Base-by-base conservation (phyloP, 2,888 invertebrate species). In the Nemapogon koenigi region DNA sequence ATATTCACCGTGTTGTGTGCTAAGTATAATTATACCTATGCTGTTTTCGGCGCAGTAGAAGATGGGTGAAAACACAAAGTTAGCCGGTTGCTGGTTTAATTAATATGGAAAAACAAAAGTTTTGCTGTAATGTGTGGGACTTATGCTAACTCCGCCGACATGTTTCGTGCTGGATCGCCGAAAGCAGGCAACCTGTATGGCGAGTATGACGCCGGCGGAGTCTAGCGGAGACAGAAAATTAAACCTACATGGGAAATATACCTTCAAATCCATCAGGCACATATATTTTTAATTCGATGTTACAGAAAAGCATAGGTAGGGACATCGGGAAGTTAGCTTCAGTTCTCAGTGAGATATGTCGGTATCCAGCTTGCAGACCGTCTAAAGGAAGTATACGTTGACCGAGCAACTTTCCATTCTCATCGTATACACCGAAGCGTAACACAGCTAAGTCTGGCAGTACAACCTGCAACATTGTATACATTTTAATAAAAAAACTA, bases 241-340 rank as follows among this genome's bases (percentile, higher is more conserved):
- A 22, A 28, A 7, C 7, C 35, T 19, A 11, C 4, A 7, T 4
- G 4, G 1, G 16, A 11, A 16, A 39, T 3, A n/a, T 52, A 91
- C 92, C 93, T 83, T 96, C 96, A 60, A 98, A 91, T 35, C 98
- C 99, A 76, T 98, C 97, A 28, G 99, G 99, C 49, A 99, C 97
- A 78, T 99, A 99, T 54, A 99, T 99, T 82, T 98, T 98, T 45
- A 99, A 86, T 75, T 97, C 97, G 57, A 99, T 97, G 67, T 97
- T 94, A 62, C 98, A 98, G 81, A 99, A 99, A 47, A 99, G 83
- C 90, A 98, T 99, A 26, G 99, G 97, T 55, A 99, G 81, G 1
- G 98, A 97, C 91, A 98, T 94, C 40, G 98, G 97, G 70, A 98
- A 97, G 78, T 99, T 99, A 40, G 98, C 97, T 64, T 99, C 99